Conservation (phyloP, 2,888 invertebrate genomes). For the Hyposoter dolosus region DNA sequence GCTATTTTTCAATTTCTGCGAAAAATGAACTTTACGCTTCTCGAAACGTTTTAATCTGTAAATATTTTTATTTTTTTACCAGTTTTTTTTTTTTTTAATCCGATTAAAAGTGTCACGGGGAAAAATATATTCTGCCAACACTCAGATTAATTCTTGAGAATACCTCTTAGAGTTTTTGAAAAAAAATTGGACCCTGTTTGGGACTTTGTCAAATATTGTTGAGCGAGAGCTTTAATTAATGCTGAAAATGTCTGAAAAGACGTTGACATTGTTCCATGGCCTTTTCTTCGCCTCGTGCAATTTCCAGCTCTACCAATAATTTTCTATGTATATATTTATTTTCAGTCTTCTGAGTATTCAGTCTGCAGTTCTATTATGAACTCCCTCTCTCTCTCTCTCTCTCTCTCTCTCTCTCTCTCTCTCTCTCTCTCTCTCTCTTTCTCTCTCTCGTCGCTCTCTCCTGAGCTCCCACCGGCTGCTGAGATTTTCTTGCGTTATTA, state of each 20-base stretch:
- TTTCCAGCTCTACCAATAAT: conserved; percentile 32
- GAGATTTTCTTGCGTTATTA: conserved; percentile 22
- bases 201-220: conserved; percentile 4
- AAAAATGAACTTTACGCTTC: background rate
- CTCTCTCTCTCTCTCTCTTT: background rate
- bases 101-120: no score
- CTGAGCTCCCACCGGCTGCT: background rate
- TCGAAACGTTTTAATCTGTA: background rate
- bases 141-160: background rate
- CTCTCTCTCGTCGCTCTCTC: background rate
- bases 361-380: background rate
- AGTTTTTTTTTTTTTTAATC: no score
- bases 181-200: background rate
- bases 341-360: background rate
- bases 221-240: conserved; percentile 11
- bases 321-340: conserved; percentile 27
- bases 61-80: no score
- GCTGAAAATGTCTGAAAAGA: conserved; percentile 2
- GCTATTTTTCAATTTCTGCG: background rate
- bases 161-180: no score
- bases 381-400: background rate
- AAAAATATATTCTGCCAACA: no score
- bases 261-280: background rate
- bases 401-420: conserved; percentile 2
- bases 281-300: conserved; percentile 14